Conservation (phyloP, 2,113 vertebrate genomes). For the Pithys albifrons region DNA sequence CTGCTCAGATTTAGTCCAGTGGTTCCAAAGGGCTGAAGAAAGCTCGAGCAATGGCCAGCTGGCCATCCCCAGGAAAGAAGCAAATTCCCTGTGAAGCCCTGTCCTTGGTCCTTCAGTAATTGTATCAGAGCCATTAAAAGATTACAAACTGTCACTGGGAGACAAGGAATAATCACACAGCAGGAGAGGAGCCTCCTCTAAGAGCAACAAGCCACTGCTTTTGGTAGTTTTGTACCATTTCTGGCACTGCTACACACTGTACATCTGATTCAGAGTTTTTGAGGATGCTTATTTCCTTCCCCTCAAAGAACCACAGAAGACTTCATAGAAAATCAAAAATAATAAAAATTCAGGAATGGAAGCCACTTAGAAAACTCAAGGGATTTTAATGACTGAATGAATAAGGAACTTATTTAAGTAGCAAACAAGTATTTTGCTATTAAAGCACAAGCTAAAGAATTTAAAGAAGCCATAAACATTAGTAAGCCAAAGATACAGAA, state of each 20-base stretch:
- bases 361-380: conserved; percentile 62
- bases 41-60: background rate
- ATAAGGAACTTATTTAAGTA: conserved; percentile 27
- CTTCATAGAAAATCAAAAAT: background rate
- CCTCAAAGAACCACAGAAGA: background rate
- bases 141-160: background rate
- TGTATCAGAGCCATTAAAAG: background rate
- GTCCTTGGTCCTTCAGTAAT: background rate
- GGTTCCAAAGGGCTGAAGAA: background rate
- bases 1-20: background rate
- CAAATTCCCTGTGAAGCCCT: background rate
- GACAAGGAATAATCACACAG: background rate
- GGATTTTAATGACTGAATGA: conserved; percentile 51
- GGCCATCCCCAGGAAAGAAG: background rate
- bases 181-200: background rate
- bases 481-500: conserved; percentile 41
- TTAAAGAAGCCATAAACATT: conserved; percentile 38
- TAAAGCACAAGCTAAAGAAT: conserved; percentile 30
- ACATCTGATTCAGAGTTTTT: background rate
- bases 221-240: background rate
- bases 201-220: background rate
- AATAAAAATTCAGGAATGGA: conserved; percentile 38
- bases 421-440: conserved; percentile 42
- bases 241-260: background rate
- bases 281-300: background rate